These are phyloP conservation scores for Eupithecia subumbrata DNA, from an alignment of 2,888 invertebrate species.

Conservation along the genomic window DNA sequence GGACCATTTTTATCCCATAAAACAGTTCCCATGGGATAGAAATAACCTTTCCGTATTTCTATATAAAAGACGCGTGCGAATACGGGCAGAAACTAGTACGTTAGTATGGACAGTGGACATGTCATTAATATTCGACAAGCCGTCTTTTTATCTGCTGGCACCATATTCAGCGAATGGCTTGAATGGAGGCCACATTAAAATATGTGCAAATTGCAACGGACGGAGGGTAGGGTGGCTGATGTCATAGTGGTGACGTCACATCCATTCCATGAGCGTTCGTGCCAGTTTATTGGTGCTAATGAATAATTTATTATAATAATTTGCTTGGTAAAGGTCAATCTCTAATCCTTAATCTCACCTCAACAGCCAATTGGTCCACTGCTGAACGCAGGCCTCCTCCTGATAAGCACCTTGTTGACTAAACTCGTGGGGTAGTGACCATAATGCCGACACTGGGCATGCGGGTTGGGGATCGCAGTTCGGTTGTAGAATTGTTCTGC, in stretches of 20 bases:
- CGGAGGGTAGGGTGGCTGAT: slow-evolving; percentile 53
- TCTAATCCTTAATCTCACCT: no score
- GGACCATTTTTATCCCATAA: no score
- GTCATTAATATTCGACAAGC: slow-evolving; percentile 5
- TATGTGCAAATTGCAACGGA: slow-evolving; percentile 48
- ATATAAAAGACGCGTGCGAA: no score
- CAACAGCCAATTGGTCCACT: no score
- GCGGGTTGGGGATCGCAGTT: no score
- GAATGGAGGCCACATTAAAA: slow-evolving; percentile 34
- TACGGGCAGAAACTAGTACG: background rate
- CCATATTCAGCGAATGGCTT: slow-evolving; percentile 24
- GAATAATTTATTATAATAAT: slow-evolving; percentile 37
- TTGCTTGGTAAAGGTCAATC: slow-evolving; percentile 37
- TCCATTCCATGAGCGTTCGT: slow-evolving; percentile 41
- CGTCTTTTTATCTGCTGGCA: slow-evolving; percentile 18
- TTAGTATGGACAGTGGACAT: background rate
- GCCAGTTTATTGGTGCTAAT: slow-evolving; percentile 44
- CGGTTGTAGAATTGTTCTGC: no score
- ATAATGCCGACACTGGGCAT: no score
- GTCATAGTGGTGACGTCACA: slow-evolving; percentile 60
- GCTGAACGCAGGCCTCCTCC: no score
- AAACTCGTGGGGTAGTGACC: no score
- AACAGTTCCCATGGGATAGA: no score
- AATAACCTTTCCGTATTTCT: no score
- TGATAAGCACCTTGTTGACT: no score